phyloP scores from a whole-genome alignment of 2,797 vertebrate genomes.

The Gallinago nigripennis region DNA sequence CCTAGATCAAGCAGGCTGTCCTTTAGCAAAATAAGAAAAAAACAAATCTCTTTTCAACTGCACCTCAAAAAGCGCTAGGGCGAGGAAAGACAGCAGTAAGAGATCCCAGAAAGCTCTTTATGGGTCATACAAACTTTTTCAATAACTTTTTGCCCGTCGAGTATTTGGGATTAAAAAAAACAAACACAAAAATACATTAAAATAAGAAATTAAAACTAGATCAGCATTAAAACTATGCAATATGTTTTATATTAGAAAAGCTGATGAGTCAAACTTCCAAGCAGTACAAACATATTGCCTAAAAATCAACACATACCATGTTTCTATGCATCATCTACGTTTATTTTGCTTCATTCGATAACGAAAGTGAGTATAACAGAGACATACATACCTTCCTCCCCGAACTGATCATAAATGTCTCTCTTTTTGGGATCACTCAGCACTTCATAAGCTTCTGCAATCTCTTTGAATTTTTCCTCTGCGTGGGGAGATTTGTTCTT shows the following conservation, averaged over 20 bases:
- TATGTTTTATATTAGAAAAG: background rate
- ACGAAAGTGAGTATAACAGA: background rate
- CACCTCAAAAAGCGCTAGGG: background rate
- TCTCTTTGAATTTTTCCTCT: constrained; percentile 98
- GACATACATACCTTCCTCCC: constrained; percentile 91
- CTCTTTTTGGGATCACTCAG: constrained; percentile 97
- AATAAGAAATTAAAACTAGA: background rate
- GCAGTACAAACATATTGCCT: background rate
- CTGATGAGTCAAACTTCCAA: background rate
- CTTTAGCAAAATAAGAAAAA: background rate
- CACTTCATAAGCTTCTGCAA: constrained; percentile 98
- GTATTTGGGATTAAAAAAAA: background rate
- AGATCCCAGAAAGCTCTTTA: background rate
- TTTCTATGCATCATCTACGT: background rate
- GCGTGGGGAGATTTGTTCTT: constrained; percentile 97
- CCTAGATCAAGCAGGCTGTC: constrained; percentile 4
- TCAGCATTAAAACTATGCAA: background rate
- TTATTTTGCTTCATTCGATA: constrained; percentile 1
- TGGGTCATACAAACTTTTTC: background rate
- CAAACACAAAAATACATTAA: background rate
- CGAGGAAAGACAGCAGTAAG: background rate
- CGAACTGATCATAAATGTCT: constrained; percentile 97
- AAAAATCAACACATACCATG: background rate
- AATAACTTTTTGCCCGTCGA: background rate
- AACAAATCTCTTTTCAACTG: background rate